phyloP scores from a whole-genome alignment of 2,888 invertebrate species.

The Pseudococcus jackbeardsleyi region DNA sequence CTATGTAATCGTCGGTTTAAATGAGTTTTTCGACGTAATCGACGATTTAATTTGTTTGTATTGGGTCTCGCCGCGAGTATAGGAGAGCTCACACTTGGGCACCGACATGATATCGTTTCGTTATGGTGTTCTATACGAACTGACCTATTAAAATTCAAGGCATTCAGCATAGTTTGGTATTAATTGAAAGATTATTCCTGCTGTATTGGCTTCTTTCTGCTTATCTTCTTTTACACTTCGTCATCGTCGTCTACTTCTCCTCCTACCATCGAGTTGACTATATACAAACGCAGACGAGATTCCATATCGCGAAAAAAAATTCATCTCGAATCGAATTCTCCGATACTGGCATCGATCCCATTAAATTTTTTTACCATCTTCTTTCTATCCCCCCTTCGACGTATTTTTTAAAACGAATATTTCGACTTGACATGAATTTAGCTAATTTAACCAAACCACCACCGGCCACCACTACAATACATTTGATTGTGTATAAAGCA shows the following conservation, averaged over 20 bases:
- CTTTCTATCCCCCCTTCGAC: neutral
- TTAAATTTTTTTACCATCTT: neutral
- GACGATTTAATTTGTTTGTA: slow-evolving; percentile 12
- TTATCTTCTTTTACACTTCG: neutral
- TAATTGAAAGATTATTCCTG: slow-evolving; percentile 41
- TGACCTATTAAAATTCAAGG: slow-evolving; percentile 52
- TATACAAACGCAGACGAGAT: neutral
- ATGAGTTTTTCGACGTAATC: slow-evolving; percentile 22
- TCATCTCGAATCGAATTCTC: neutral
- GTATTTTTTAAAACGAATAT: too few species aligned
- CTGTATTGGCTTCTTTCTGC: neutral
- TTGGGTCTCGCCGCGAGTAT: slow-evolving; percentile 6
- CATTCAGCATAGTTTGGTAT: slow-evolving; percentile 43
- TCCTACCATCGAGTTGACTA: neutral
- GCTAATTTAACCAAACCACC: neutral
- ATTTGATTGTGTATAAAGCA: neutral
- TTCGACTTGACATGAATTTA: neutral
- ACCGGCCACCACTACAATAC: neutral
- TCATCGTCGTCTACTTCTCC: neutral
- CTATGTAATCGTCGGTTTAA: neutral
- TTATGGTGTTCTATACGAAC: neutral
- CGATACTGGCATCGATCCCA: slow-evolving; percentile 3
- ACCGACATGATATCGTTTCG: neutral
- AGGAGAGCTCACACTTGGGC: neutral
- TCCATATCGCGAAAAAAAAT: neutral